phyloP scores from a whole-genome alignment of 92 coral and sea anemone species.

The Palythoa heliodiscus region DNA sequence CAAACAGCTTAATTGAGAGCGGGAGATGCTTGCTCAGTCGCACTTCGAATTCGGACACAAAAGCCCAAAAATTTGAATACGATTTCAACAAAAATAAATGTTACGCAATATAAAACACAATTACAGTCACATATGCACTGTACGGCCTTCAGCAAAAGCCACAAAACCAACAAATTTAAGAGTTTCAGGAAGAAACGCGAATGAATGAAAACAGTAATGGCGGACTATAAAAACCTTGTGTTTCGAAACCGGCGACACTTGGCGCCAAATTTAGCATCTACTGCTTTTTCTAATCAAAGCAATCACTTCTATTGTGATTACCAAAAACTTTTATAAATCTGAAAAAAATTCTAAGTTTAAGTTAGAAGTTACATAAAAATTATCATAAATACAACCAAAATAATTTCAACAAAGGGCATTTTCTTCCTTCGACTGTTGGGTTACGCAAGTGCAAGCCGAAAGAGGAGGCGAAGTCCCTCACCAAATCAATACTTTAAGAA shows the following conservation, averaged over 20 bases:
- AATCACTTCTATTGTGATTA: slow-evolving; percentile 1
- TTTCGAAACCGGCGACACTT: slow-evolving; percentile 47
- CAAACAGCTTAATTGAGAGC: slow-evolving; percentile 10
- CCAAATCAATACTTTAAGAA: background rate
- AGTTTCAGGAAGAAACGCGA: slow-evolving; percentile 6
- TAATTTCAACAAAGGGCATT: slow-evolving; percentile 2
- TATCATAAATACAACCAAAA: slow-evolving; percentile 32
- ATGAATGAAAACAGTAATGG: slow-evolving; percentile 52
- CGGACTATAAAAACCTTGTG: slow-evolving; percentile 14
- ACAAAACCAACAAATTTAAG: slow-evolving; percentile 10
- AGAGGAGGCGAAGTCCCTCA: background rate
- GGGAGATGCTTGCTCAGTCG: background rate
- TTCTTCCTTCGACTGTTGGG: slow-evolving; percentile 5
- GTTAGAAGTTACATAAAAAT: slow-evolving; percentile 10
- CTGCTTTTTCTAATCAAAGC: slow-evolving; percentile 32
- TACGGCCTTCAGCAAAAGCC: background rate
- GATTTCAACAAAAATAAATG: background rate
- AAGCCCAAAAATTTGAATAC: background rate
- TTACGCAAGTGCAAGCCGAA: slow-evolving; percentile 26
- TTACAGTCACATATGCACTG: slow-evolving; percentile 9
- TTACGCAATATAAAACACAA: background rate
- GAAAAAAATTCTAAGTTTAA: slow-evolving; percentile 7
- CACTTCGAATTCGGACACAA: background rate
- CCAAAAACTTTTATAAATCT: background rate
- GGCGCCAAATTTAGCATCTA: slow-evolving; percentile 46